Evolutionary conservation across 2,888 invertebrate genomes (phyloP).

Genomic region (Pachydiplax longipennis): DNA sequence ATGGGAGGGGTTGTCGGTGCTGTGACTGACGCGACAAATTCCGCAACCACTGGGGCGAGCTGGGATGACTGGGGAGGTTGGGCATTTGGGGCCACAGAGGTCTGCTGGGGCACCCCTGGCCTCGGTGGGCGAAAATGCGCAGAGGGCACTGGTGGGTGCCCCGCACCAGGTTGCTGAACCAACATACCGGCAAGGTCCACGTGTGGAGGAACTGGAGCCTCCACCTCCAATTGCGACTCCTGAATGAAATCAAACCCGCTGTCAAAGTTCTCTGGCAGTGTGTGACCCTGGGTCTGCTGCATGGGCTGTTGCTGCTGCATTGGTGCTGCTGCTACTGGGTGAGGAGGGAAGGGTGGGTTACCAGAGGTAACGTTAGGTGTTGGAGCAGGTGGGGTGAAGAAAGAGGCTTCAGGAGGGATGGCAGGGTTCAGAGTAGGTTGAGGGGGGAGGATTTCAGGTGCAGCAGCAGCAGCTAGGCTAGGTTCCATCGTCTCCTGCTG

Average conservation of each 20-base stretch:
- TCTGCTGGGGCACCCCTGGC: slow-evolving; percentile 36
- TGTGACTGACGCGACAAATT: slow-evolving; percentile 49
- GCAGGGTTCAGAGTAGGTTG: slow-evolving; percentile 50
- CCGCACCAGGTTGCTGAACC: slow-evolving; percentile 34
- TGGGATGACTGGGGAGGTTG: slow-evolving; percentile 39
- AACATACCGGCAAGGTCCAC: slow-evolving; percentile 61
- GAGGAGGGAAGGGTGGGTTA: slow-evolving; percentile 8
- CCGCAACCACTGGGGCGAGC: slow-evolving; percentile 42
- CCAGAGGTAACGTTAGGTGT: slow-evolving; percentile 53
- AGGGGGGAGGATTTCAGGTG: slow-evolving; percentile 57
- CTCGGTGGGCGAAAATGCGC: slow-evolving; percentile 46
- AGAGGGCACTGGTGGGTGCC: slow-evolving; percentile 49
- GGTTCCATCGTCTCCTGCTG: slow-evolving; percentile 56
- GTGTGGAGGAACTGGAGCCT: slow-evolving; percentile 65
- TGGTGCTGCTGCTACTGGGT: slow-evolving; percentile 59
- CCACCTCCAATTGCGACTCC: slow-evolving; percentile 81
- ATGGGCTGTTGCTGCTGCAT: slow-evolving; percentile 54
- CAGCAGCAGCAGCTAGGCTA: slow-evolving; percentile 51
- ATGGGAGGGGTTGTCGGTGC: slow-evolving; percentile 60
- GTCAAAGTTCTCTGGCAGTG: slow-evolving; percentile 53
- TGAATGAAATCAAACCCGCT: slow-evolving; percentile 69
- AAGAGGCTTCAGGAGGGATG: slow-evolving; percentile 27
- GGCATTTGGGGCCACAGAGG: not conserved
- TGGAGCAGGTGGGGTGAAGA: slow-evolving; percentile 34
- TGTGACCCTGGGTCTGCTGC: not conserved